Base-by-base conservation (phyloP, 2,888 invertebrate species). In the Tinea semifulvella region DNA sequence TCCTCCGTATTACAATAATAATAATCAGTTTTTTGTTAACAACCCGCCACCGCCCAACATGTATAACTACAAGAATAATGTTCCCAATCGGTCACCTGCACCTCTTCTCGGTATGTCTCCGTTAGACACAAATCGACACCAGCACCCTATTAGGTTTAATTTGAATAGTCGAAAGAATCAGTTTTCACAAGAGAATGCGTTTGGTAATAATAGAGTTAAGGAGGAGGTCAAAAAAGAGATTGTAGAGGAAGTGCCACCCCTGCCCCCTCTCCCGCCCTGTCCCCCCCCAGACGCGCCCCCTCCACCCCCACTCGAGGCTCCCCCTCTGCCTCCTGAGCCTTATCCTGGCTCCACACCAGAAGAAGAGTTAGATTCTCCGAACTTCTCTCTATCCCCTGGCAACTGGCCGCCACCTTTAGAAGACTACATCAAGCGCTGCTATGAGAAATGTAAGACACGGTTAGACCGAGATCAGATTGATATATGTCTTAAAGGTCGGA, bases 381-480 rank as follows among this genome's bases (percentile, higher is more conserved):
- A 62, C 48, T 60, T 76, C 50, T 57, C 76, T 31, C 66, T 68
- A 53, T 64, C 71, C 25, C 63, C 71, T 50, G 89, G 88, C 53
- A 84, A 87, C 42, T 92, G 91, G 91, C 92, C 92, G 1, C 88
- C 90, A 50, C 88, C 88, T 53, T 73, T 92, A 39, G 90, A 91
- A 66, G 87, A 90, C 56, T 98, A 96, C 74, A 95, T 98, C 11
- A 90, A 92, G 60, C 87, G 93, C 51, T 96, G 97, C 61, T 98
- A 96, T 79, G 89, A 90, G 39, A 93, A 94, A 70, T 96, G 96
- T 61, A 88, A 88, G 58, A 91, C 93, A 10, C 87, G 87, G 48
- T 87, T 93, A 54, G 96, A 98, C 65, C 92, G 94, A 65, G 96
- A 97, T 79, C 91, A 94, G 73, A 94, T 98, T 48, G 95, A 97